Evolutionary conservation across 2,797 vertebrate species (phyloP), one percentile per base, ranked within the genome.

Genomic region (Cercopithecus diana): DNA sequence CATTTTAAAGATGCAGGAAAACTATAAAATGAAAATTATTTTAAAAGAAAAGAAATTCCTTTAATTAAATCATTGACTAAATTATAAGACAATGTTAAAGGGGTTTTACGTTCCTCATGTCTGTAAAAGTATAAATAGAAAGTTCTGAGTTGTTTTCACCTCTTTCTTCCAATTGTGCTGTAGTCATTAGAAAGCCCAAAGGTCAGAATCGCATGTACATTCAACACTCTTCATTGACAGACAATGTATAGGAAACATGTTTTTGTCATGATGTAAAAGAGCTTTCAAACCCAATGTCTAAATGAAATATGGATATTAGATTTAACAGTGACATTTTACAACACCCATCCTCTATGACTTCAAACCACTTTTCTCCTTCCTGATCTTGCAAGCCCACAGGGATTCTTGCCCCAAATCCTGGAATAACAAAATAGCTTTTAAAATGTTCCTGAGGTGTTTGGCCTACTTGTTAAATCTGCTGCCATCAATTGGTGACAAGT

Each of bases 361-460:
- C 57, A 83, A 64, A 83, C 67, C 80, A 58, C 61, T 92, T 95
- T 72, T 61, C 88, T 96, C 67, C 57, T 92, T 97, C 90, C 87
- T 84, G 19, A 93, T 72, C 43, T 45, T 92, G 33, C 73, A 89
- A 91, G 57, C 93, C 67, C 20, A 15, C 28, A 88, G 70, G 75
- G 67, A 95, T 87, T 88, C 70, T 95, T 86, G 50, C 52, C 70
- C 96, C 82, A 96, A 95, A 97, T 96, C 20, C 30, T 70, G 85
- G 91, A 97, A 89, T 93, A 84, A 79, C 85, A 75, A 94, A 98
- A 41, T 90, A 85, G 84, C 84, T 97, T 97, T 97, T 92, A 97
- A 97, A 98, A 97, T 91, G 57, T 70, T 93, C 70, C 24, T 58
- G 36, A 87, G 83, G 17, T 72, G 72, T 93, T 91, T 94, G 72